phyloP scores from a whole-genome alignment of 53 echinoderm and acorn worm species.

The Luidia sarsii region DNA sequence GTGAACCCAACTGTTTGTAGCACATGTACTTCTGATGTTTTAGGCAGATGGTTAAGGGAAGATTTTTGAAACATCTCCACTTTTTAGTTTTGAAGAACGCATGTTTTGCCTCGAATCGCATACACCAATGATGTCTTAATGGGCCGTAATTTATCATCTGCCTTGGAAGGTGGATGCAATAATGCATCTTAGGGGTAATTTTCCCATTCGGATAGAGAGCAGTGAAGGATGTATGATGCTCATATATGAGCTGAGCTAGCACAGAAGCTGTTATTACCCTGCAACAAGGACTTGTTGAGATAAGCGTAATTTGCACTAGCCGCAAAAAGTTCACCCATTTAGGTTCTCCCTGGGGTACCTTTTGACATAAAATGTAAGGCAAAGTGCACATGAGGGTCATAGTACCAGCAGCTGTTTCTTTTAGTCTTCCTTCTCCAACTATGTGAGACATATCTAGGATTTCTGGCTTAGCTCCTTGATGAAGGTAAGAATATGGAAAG shows the following conservation, averaged over 20 bases:
- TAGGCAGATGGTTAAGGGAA: slow-evolving; percentile 56
- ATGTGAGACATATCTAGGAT: slow-evolving; percentile 35
- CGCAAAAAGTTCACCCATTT: slow-evolving; percentile 64
- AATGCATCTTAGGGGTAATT: slow-evolving; percentile 77
- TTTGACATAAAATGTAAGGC: slow-evolving; percentile 57
- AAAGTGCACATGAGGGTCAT: slow-evolving; percentile 52
- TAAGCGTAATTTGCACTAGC: slow-evolving; percentile 62
- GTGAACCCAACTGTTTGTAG: slow-evolving; percentile 49
- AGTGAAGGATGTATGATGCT: slow-evolving; percentile 46
- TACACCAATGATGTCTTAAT: slow-evolving; percentile 55
- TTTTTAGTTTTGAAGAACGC: slow-evolving; percentile 44
- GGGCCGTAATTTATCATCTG: slow-evolving; percentile 62
- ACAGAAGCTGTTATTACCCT: slow-evolving; percentile 30
- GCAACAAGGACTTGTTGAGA: slow-evolving; percentile 47
- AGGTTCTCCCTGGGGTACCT: slow-evolving; percentile 43
- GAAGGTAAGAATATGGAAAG: slow-evolving; percentile 63
- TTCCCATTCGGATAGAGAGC: slow-evolving; percentile 46
- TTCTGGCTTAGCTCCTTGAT: slow-evolving; percentile 48
- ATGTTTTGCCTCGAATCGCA: slow-evolving; percentile 71
- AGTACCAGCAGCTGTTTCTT: slow-evolving; percentile 61
- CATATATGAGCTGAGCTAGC: slow-evolving; percentile 41
- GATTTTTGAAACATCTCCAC: slow-evolving; percentile 70
- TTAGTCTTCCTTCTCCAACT: slow-evolving; percentile 46
- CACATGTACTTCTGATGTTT: slow-evolving; percentile 72
- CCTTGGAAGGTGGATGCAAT: slow-evolving; percentile 59